Conservation (phyloP, 2,113 vertebrate genomes). For the Sminthopsis crassicaudata region DNA sequence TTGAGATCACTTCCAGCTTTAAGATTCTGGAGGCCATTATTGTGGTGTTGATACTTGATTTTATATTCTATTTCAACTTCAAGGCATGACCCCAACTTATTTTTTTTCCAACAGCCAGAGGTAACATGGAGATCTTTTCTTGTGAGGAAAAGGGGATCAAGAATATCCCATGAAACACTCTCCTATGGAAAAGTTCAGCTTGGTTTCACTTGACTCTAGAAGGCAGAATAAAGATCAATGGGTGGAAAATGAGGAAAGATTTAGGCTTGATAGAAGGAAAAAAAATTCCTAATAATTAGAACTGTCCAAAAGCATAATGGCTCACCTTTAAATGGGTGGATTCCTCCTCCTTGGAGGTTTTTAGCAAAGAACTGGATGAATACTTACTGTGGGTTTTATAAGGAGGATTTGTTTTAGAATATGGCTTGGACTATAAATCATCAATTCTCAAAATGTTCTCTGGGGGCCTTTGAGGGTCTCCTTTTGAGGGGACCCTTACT, state of each 20-base stretch:
- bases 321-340: not conserved
- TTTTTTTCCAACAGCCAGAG: not conserved
- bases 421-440: not conserved
- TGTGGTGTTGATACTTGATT: not conserved
- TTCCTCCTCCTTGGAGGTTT: not conserved
- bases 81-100: not conserved
- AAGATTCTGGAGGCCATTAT: not conserved
- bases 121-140: not conserved
- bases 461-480: not conserved
- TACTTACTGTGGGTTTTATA: not conserved
- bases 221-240: not conserved
- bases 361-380: not conserved
- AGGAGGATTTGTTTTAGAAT: not conserved
- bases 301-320: not conserved
- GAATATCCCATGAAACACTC: not conserved
- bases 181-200: not conserved
- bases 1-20: not conserved
- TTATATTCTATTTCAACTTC: not conserved
- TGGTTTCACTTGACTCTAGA: not conserved
- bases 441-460: not conserved
- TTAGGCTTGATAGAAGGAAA: not conserved
- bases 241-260: not conserved
- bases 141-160: not conserved
- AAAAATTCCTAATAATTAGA: not conserved
- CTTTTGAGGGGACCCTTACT: not conserved